Conservation (phyloP, 2,888 invertebrate species). For the Oligia fasciuncula region DNA sequence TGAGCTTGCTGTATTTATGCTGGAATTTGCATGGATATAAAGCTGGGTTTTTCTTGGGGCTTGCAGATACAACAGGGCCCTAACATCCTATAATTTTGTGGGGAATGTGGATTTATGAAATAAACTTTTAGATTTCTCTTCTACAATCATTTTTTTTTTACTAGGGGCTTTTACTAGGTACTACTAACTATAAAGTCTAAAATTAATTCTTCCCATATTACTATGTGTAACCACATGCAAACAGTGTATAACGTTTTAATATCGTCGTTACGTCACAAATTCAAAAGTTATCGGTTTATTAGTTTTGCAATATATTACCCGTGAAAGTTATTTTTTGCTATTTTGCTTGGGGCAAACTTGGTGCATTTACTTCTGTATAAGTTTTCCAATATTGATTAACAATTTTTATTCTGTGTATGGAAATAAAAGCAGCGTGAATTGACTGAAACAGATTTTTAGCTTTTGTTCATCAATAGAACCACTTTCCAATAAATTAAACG, state of each 20-base stretch:
- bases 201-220: neutral
- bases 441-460: neutral
- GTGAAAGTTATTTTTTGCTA: conserved; percentile 35
- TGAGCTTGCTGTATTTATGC: conserved; percentile 28
- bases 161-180: neutral
- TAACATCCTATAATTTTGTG: no score
- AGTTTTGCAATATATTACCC: conserved; percentile 33
- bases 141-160: neutral
- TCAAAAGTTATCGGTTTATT: conserved; percentile 26
- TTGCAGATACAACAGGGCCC: no score
- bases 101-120: neutral
- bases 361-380: neutral
- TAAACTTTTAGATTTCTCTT: conserved; percentile 5
- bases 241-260: conserved; percentile 9
- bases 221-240: conserved; percentile 20
- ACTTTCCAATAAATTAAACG: neutral
- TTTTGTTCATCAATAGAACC: neutral
- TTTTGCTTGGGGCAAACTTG: conserved; percentile 65
- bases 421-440: conserved; percentile 12
- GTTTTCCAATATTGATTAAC: neutral
- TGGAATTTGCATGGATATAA: neutral
- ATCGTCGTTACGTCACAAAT: conserved; percentile 15
- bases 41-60: neutral
- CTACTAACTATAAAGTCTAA: neutral
- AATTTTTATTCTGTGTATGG: neutral